Conservation (phyloP, 2,888 invertebrate genomes). For the Machimus rusticus region DNA sequence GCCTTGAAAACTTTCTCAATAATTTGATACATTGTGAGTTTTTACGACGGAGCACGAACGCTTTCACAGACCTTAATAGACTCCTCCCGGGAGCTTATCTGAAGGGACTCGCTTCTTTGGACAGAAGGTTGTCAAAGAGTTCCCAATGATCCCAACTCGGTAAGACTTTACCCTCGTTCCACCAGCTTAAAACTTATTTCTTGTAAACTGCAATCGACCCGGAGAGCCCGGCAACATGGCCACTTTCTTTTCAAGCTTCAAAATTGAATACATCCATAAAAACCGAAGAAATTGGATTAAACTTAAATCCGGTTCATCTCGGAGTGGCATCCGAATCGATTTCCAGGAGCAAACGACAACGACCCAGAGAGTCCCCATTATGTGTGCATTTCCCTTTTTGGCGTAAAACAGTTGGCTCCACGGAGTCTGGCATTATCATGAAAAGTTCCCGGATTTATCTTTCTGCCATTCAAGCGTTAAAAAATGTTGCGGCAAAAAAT, state of each 20-base stretch:
- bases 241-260: neutral
- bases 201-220: neutral
- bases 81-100: neutral
- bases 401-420: neutral
- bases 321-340: neutral
- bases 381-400: neutral
- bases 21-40: neutral
- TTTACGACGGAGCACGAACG: neutral
- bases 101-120: neutral
- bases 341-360: neutral
- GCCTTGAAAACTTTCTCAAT: neutral
- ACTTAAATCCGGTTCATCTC: neutral
- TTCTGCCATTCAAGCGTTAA: neutral
- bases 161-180: neutral
- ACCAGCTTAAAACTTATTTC: neutral
- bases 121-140: neutral
- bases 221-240: neutral
- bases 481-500: neutral
- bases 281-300: neutral
- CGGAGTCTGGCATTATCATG: neutral
- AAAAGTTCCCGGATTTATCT: neutral
- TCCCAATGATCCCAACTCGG: neutral
- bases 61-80: neutral
- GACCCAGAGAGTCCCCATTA: neutral
- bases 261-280: neutral